Percentiles rank a stretch among this genome's conserved stretches.
phyloP scores from a whole-genome alignment of 2,797 vertebrate genomes.

The Coendou prehensilis region DNA sequence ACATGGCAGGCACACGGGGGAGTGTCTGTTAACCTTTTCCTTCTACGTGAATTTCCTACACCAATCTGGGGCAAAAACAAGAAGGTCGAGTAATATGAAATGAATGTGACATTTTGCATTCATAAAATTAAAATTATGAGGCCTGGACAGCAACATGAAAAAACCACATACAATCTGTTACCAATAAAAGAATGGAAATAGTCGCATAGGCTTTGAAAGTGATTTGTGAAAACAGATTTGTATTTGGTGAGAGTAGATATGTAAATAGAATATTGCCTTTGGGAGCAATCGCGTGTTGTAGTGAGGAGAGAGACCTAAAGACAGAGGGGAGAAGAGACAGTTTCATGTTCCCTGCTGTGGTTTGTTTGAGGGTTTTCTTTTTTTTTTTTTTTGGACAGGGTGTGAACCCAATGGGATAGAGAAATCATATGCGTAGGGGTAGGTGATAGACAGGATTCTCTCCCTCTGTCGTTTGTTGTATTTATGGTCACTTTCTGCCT shows the following conservation, averaged over 20 bases:
- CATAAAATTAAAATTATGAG: slow-evolving; percentile 41
- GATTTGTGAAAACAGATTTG: slow-evolving; percentile 27
- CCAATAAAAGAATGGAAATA: not conserved
- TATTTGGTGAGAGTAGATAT: not conserved
- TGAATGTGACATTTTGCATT: not conserved
- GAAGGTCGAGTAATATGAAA: slow-evolving; percentile 26
- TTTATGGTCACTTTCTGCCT: not conserved
- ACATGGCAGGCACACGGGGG: not conserved
- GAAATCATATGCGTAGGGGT: not conserved
- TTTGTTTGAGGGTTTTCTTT: not conserved
- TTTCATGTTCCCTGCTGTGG: not conserved
- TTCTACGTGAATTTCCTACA: not conserved
- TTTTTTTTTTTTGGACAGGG: not conserved
- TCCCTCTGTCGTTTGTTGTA: not conserved
- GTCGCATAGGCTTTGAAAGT: not conserved
- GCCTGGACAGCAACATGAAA: not conserved
- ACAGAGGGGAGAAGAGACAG: not conserved
- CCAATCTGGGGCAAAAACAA: not conserved
- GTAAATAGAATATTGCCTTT: not conserved
- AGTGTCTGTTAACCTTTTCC: not conserved
- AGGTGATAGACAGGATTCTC: not conserved
- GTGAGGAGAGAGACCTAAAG: not conserved
- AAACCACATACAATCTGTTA: not conserved
- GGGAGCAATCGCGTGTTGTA: not conserved
- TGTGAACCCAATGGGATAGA: not conserved